A percentile compares a stretch with the other conserved stretches of the same genome.
These are phyloP conservation scores for Pomacea maculata DNA, from an alignment of 1,140 invertebrate species.

Conservation along the genomic window DNA sequence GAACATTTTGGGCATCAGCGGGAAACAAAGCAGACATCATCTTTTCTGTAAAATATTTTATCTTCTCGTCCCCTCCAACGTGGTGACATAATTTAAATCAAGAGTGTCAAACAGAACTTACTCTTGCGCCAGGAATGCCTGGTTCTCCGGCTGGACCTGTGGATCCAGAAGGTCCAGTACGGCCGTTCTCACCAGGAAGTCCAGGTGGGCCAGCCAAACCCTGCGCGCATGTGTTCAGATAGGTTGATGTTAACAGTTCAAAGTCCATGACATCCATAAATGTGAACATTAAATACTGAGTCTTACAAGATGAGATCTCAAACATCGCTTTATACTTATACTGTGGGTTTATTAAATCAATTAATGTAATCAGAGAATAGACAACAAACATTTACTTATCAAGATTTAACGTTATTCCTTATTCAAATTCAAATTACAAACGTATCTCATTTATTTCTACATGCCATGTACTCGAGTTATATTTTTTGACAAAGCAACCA, in stretches of 20 bases:
- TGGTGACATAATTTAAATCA: background rate
- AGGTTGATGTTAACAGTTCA: background rate
- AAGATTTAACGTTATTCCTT: background rate
- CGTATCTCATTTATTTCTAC: too few species aligned
- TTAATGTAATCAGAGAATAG: background rate
- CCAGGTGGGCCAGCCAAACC: conserved; percentile 35
- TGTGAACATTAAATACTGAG: background rate
- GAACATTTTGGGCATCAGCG: too few species aligned
- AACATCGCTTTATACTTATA: background rate
- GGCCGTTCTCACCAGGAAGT: conserved; percentile 12
- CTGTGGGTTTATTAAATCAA: background rate
- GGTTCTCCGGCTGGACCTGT: conserved; percentile 28
- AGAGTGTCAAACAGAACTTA: background rate
- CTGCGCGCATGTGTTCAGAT: background rate
- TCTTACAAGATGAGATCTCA: background rate
- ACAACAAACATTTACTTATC: background rate
- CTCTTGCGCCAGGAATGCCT: conserved; percentile 32
- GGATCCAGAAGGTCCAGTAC: conserved; percentile 5
- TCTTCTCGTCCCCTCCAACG: too few species aligned
- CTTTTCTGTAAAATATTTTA: background rate
- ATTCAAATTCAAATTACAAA: too few species aligned
- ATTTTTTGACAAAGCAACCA: too few species aligned
- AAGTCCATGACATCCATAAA: background rate
- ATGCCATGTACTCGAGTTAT: too few species aligned
- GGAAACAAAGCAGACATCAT: too few species aligned